Conservation (phyloP, 2,888 invertebrate species). For the Scaptomyza cyrtandrae region DNA sequence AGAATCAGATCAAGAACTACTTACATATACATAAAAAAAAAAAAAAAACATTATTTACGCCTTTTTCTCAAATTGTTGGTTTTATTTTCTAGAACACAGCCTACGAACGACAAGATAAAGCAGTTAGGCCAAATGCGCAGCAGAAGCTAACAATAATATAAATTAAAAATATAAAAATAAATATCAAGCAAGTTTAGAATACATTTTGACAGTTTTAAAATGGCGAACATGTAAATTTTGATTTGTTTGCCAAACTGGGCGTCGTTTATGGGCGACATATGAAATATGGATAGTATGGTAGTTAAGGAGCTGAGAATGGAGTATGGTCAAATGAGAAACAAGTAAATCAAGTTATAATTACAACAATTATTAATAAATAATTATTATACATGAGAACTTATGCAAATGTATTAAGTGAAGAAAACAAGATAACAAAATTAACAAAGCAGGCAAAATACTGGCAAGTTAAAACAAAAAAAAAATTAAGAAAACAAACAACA, state of each 20-base stretch:
- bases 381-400: slow-evolving; percentile 76
- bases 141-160: slow-evolving; percentile 67
- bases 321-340: slow-evolving; percentile 28
- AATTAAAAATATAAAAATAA: slow-evolving; percentile 45
- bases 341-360: slow-evolving; percentile 76
- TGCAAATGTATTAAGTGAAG: slow-evolving; percentile 61
- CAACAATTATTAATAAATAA: slow-evolving; percentile 77
- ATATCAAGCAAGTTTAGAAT: slow-evolving; percentile 62
- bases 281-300: slow-evolving; percentile 35
- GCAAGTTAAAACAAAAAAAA: slow-evolving; percentile 58
- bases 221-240: slow-evolving; percentile 70
- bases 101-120: slow-evolving; percentile 32
- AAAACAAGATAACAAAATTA: slow-evolving; percentile 34
- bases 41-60: slow-evolving; percentile 51
- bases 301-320: slow-evolving; percentile 38
- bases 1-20: slow-evolving; percentile 52
- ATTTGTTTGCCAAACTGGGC: slow-evolving; percentile 77
- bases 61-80: slow-evolving; percentile 48
- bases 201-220: slow-evolving; percentile 64
- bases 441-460: slow-evolving; percentile 45
- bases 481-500: slow-evolving; percentile 37
- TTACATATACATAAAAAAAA: slow-evolving; percentile 43
- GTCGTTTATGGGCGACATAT: slow-evolving; percentile 63
- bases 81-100: slow-evolving; percentile 28
- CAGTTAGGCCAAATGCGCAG: slow-evolving; percentile 50